Percentiles rank a stretch among this genome's conserved stretches.
Conservation (phyloP, 2,888 invertebrate genomes). For the Timema cristinae region DNA sequence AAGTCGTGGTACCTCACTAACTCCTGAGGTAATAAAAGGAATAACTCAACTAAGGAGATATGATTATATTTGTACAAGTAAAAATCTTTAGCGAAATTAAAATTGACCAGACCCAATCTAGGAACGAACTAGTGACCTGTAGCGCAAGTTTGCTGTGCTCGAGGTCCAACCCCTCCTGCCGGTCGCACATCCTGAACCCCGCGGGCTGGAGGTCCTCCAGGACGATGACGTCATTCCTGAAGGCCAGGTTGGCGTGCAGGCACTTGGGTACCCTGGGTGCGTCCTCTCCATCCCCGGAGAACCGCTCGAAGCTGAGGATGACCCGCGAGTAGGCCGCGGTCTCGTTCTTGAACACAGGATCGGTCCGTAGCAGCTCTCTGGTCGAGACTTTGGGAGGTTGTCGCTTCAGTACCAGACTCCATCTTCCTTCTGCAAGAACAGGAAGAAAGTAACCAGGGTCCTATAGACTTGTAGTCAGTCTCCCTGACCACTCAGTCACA, state of each 20-base stretch:
- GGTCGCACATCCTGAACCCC: slow-evolving; percentile 35
- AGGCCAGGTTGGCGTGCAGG: slow-evolving; percentile 31
- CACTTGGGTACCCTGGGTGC: slow-evolving; percentile 33
- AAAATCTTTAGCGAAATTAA: too few relatives aligned
- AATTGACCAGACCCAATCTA: too few relatives aligned
- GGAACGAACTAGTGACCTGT: slow-evolving; percentile 27
- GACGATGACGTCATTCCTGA: slow-evolving; percentile 31
- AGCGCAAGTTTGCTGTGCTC: slow-evolving; percentile 34
- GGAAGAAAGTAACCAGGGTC: too few relatives aligned
- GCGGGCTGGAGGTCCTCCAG: slow-evolving; percentile 34
- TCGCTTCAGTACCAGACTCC: slow-evolving; percentile 25
- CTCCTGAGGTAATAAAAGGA: too few relatives aligned
- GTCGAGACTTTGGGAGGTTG: slow-evolving; percentile 21
- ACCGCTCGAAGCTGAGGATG: slow-evolving; percentile 20
- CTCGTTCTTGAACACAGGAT: slow-evolving; percentile 26
- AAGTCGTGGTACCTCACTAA: too few relatives aligned
- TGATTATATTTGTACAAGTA: too few relatives aligned
- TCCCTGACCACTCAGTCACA: too few relatives aligned
- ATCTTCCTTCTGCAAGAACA: slow-evolving; percentile 13
- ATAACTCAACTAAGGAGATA: too few relatives aligned
- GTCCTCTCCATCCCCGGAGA: slow-evolving; percentile 10
- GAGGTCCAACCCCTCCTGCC: slow-evolving; percentile 34
- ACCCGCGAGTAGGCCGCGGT: slow-evolving; percentile 24
- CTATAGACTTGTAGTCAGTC: too few relatives aligned
- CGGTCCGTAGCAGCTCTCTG: slow-evolving; percentile 23